Evolutionary conservation across 1,140 invertebrate genomes (phyloP).

Genomic region (Nephila pilipes): DNA sequence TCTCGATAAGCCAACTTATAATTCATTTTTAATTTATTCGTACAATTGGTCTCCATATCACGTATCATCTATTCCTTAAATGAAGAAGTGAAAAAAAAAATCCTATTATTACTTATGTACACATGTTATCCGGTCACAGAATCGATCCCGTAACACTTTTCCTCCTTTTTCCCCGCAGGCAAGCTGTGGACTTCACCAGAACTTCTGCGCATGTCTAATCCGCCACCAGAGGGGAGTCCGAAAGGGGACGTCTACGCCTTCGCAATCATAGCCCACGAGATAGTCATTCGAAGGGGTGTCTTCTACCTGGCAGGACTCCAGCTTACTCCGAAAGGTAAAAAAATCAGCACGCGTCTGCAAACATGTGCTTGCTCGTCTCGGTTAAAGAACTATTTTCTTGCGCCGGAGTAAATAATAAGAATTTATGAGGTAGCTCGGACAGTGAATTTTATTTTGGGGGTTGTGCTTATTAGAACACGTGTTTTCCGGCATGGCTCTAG

Average conservation of each 20-base stretch:
- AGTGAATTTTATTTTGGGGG: background rate
- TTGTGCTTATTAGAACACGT: background rate
- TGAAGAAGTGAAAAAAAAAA: no score
- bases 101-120: background rate
- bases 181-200: constrained; percentile 98
- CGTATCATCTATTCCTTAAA: no score
- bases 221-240: constrained; percentile 89
- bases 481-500: constrained; percentile 47
- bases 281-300: constrained; percentile 92
- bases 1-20: no score
- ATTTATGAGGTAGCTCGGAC: background rate
- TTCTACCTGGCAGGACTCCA: constrained; percentile 86
- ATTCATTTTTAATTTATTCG: no score
- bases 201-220: constrained; percentile 88
- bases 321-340: constrained; percentile 78
- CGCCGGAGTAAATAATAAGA: background rate
- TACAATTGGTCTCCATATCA: no score
- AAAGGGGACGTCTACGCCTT: constrained; percentile 97
- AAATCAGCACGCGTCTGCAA: background rate
- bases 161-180: constrained; percentile 83
- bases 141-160: constrained; percentile 42
- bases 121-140: background rate
- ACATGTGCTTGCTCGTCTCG: background rate
- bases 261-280: constrained; percentile 96
- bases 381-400: constrained; percentile 21